Evolutionary conservation across 2,888 invertebrate genomes (phyloP), one percentile per base, ranked within the genome.

Genomic region (Agrotis puta): DNA sequence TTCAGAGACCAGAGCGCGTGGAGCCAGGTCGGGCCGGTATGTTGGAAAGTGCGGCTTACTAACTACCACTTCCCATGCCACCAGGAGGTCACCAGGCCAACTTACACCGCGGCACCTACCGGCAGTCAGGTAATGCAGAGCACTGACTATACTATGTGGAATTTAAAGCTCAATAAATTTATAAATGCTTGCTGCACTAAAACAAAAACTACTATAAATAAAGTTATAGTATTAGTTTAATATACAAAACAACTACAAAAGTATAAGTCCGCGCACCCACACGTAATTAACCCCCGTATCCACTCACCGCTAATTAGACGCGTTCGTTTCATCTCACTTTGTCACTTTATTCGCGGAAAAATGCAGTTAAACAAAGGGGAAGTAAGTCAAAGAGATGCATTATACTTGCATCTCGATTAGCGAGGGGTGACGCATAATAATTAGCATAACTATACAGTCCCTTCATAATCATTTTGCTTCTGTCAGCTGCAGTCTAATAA

Each of bases 301-400:
- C 90, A 86, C 76, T 65, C 85, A 79, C 65, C 83, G 83, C 87
- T 94, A 94, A 94, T 94, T 94, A 94, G 92, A 87, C 87, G 84
- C 88, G 85, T 88, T 88, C 89, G 89, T 90, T 91, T 91, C 90
- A 90, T 91, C 89, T 89, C 88, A 91, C 92, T 92, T 94, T 94
- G 94, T 94, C 92, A 91, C 90, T 87, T 87, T 86, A 86, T 94
- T 94, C 94, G 89, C 86, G 90, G 94, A 94, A 94, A 91, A 88
- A 89, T 88, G 88, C 90, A 90, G 87, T 88, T 81, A 87, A 90
- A 93, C 92, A 94, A 93, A 92, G 91, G 87, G 87, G 85, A 89
- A 89, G 84, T 87, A 88, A 90, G 92, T 90, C 91, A 92, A 92
- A 92, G 92, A 88, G 90, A 88, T 57, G 67, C 70, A 85, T 85